Base-by-base conservation (phyloP, 2,797 vertebrate genomes). In the Syngnathus acus region DNA sequence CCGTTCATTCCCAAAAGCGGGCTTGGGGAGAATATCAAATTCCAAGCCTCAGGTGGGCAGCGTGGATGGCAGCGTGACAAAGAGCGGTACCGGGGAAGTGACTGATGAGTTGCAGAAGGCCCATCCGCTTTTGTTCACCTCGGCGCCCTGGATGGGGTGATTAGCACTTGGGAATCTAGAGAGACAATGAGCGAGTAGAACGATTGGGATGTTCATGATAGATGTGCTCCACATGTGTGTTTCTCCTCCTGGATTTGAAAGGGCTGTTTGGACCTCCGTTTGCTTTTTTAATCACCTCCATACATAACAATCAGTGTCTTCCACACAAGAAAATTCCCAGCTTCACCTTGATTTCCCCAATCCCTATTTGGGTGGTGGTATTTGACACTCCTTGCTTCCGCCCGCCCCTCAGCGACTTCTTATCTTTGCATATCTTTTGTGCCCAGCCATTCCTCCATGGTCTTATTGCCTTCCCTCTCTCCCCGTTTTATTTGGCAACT, bases 121-220 rank as follows among this genome's bases (percentile, higher is more conserved):
- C 6, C 53, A 13, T 26, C 9, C 23, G 53, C 53, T 2, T 32
- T 55, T 11, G 53, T 26, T 68, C 13, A 21, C 65, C 57, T 68
- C 65, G 68, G 67, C 64, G 65, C 6, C 72, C 42, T 72, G 71
- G 66, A 71, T 74, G 69, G 63, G 47, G 65, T 65, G 69, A 81
- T 78, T 76, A 72, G 65, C 50, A 21, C 9, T 23, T 10, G 21
- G 23, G 51, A 54, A 54, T n/a, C 5, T 7, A 50, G 47, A 50
- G 60, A 72, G 50, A 71, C 64, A 65, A 70, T 75, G 48, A 61
- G 70, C 68, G 58, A 65, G 61, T 43, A 63, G 64, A 67, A 69
- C 50, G 61, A 72, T 38, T 62, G 63, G 71, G 67, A 67, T 64
- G 53, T 47, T 8, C 43, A 64, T 68, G 70, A 74, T 74, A 64